Evolutionary conservation across 2,113 vertebrate species (phyloP).

Genomic region (Arothron firmamentum): DNA sequence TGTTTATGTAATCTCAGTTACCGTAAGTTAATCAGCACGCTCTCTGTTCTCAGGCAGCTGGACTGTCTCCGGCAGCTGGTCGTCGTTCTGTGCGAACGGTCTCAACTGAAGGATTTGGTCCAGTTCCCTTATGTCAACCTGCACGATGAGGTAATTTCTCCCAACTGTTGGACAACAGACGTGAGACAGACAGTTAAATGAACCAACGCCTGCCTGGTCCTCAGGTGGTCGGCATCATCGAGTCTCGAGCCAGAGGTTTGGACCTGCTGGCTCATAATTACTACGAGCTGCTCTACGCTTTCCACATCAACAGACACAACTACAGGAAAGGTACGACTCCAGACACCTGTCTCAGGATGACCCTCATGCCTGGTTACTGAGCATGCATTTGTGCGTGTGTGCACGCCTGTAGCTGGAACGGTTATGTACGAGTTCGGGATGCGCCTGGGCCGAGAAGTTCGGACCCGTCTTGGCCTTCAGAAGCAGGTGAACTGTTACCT

Average conservation of each 20-base stretch:
- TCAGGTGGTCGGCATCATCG: slow-evolving; percentile 92
- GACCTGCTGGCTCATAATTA: slow-evolving; percentile 95
- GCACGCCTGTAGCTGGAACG: slow-evolving; percentile 74
- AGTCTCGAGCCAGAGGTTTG: slow-evolving; percentile 87
- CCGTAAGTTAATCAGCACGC: too few species aligned
- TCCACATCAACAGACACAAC: slow-evolving; percentile 94
- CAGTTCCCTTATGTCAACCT: slow-evolving; percentile 92
- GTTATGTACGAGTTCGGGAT: slow-evolving; percentile 97
- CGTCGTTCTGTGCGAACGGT: slow-evolving; percentile 91
- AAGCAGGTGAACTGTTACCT: slow-evolving; percentile 94
- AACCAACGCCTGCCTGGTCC: background rate
- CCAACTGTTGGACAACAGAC: too few species aligned
- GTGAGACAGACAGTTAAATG: background rate
- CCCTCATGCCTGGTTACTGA: background rate
- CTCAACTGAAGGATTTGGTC: slow-evolving; percentile 90
- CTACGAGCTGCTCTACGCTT: slow-evolving; percentile 94
- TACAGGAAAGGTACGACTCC: slow-evolving; percentile 85
- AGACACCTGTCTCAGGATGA: background rate
- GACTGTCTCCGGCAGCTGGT: slow-evolving; percentile 95
- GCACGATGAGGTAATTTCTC: slow-evolving; percentile 92
- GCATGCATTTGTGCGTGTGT: background rate
- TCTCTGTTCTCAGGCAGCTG: slow-evolving; percentile 78
- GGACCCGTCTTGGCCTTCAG: slow-evolving; percentile 84
- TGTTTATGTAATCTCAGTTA: too few species aligned
- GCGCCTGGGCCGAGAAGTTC: slow-evolving; percentile 90